phyloP scores from a whole-genome alignment of 2,888 invertebrate genomes.

The Lissonota sp. region DNA sequence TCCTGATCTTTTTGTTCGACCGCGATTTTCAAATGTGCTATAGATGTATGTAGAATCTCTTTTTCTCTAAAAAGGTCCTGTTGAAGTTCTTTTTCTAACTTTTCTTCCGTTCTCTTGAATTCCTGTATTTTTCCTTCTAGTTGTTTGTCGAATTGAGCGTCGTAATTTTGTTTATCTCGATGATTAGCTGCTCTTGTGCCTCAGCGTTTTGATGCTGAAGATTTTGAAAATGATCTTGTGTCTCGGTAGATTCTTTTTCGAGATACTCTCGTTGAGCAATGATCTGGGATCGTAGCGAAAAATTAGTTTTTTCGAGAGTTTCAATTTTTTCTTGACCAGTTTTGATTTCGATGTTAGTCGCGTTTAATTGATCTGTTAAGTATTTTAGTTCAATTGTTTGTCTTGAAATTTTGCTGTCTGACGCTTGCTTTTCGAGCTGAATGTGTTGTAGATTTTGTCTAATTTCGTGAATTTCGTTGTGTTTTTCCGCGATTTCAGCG shows the following conservation, averaged over 20 bases:
- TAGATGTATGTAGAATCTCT: neutral
- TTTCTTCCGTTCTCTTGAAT: constrained; percentile 40
- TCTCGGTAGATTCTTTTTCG: constrained; percentile 34
- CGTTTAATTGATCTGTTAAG: constrained; percentile 35
- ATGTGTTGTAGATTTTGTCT: constrained; percentile 32
- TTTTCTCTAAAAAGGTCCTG: neutral
- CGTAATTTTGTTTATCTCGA: constrained; percentile 40
- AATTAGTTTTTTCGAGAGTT: constrained; percentile 35
- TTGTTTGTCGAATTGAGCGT: constrained; percentile 36
- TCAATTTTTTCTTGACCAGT: constrained; percentile 14
- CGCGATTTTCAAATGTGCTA: neutral
- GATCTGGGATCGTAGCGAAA: constrained; percentile 38
- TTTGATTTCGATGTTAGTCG: neutral
- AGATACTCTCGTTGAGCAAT: constrained; percentile 31
- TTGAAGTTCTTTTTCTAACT: constrained; percentile 10
- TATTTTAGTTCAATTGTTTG: constrained; percentile 24
- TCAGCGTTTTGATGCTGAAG: constrained; percentile 42
- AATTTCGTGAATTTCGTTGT: constrained; percentile 43
- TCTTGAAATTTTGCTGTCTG: constrained; percentile 30
- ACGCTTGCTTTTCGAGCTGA: constrained; percentile 27
- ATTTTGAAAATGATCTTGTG: constrained; percentile 40
- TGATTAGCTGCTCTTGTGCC: constrained; percentile 25
- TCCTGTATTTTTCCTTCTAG: constrained; percentile 32
- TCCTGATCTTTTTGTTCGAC: constrained; percentile 36
- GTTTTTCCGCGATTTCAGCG: constrained; percentile 10